These are phyloP conservation scores for Drosophila guanche DNA, from an alignment of 1,140 invertebrate genomes.

Conservation along the genomic window DNA sequence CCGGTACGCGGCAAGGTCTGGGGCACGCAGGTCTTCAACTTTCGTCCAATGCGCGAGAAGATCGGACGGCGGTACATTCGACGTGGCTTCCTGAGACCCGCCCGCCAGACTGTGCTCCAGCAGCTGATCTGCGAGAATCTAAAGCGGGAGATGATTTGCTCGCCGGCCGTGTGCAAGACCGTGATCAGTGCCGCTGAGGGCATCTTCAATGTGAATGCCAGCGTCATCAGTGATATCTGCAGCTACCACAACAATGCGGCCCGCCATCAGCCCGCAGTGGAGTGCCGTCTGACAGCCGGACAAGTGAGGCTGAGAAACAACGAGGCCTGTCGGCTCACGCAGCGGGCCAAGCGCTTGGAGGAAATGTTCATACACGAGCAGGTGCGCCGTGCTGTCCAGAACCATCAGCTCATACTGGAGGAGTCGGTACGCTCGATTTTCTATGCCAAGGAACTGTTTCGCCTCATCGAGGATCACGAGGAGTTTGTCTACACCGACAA, in stretches of 20 bases:
- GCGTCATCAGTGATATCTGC: slow-evolving; percentile 46
- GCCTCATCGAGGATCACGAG: slow-evolving; percentile 60
- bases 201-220: slow-evolving; percentile 48
- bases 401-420: slow-evolving; percentile 62
- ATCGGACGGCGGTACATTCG: slow-evolving; percentile 41
- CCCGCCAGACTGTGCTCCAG: slow-evolving; percentile 21
- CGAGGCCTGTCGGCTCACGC: slow-evolving; percentile 50
- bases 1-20: slow-evolving; percentile 36
- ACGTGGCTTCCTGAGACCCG: slow-evolving; percentile 40
- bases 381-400: slow-evolving; percentile 46
- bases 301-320: slow-evolving; percentile 36
- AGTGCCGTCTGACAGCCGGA: slow-evolving; percentile 20
- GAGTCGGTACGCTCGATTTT: slow-evolving; percentile 71
- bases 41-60: slow-evolving; percentile 46
- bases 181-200: slow-evolving; percentile 53
- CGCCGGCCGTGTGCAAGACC: slow-evolving; percentile 28
- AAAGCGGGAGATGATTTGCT: slow-evolving; percentile 24
- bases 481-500: slow-evolving; percentile 58
- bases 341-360: slow-evolving; percentile 60
- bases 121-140: slow-evolving; percentile 55
- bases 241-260: slow-evolving; percentile 52
- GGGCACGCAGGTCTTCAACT: slow-evolving; percentile 42
- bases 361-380: slow-evolving; percentile 64
- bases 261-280: slow-evolving; percentile 35
- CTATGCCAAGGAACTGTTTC: slow-evolving; percentile 70